Evolutionary conservation across 2,113 vertebrate species (phyloP).

Genomic region (Nyctereutes procyonoides): DNA sequence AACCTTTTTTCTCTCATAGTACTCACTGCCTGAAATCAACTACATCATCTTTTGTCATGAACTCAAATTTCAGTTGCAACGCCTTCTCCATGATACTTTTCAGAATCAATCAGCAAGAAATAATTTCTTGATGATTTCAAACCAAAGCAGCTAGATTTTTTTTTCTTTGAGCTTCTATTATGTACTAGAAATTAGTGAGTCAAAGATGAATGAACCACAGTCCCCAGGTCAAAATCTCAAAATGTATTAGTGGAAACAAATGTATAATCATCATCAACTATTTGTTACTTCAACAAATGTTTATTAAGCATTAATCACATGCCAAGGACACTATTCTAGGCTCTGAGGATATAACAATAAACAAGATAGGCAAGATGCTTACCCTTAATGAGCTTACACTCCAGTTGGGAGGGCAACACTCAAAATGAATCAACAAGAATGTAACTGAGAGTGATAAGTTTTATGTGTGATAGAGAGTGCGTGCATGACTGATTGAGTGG

Average conservation of each 20-base stretch:
- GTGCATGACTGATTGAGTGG: background rate
- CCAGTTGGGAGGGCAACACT: background rate
- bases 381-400: background rate
- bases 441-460: background rate
- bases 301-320: background rate
- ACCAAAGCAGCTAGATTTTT: background rate
- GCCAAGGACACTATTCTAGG: background rate
- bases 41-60: background rate
- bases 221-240: background rate
- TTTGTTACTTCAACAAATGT: conserved; percentile 41
- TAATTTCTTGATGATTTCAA: conserved; percentile 6
- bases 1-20: background rate
- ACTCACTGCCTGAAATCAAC: background rate
- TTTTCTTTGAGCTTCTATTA: background rate
- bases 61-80: conserved; percentile 2
- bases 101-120: conserved; percentile 37
- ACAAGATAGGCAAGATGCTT: background rate
- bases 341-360: background rate
- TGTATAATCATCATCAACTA: background rate
- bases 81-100: background rate
- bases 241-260: background rate
- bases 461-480: background rate
- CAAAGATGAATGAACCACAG: background rate
- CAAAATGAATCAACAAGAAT: background rate
- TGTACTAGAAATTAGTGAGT: background rate